phyloP scores from a whole-genome alignment of 1,140 invertebrate genomes.

The Sitobion miscanthi region DNA sequence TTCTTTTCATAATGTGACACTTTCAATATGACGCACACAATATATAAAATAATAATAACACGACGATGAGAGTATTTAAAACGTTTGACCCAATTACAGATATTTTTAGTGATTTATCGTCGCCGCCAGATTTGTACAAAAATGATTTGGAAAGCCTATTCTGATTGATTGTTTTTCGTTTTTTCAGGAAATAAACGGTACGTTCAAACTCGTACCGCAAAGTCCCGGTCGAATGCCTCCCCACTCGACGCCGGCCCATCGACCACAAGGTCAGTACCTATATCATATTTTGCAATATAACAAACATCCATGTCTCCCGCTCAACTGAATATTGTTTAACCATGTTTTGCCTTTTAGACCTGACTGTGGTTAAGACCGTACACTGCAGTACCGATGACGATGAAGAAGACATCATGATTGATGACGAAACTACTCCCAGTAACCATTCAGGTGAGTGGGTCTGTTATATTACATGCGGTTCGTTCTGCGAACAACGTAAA shows the following conservation, averaged over 20 bases:
- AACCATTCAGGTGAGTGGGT: slow-evolving; percentile 25
- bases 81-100: slow-evolving; percentile 28
- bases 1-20: slow-evolving; percentile 23
- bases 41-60: not conserved
- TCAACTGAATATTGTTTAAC: not conserved
- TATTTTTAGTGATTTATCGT: not conserved
- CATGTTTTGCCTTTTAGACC: not conserved
- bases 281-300: not conserved
- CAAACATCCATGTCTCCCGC: not conserved
- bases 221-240: slow-evolving; percentile 63
- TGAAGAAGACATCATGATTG: slow-evolving; percentile 38
- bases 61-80: not conserved
- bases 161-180: slow-evolving; percentile 9
- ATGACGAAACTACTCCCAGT: slow-evolving; percentile 28
- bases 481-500: no score
- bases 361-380: slow-evolving; percentile 17
- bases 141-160: not conserved
- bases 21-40: not conserved
- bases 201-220: slow-evolving; percentile 66
- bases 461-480: not conserved
- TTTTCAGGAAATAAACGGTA: slow-evolving; percentile 64
- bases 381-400: slow-evolving; percentile 32
- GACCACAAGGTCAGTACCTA: slow-evolving; percentile 32
- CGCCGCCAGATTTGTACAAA: not conserved
- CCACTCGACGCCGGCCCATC: slow-evolving; percentile 42